Base-by-base conservation (phyloP, 2,113 vertebrate species). In the Lophius piscatorius region DNA sequence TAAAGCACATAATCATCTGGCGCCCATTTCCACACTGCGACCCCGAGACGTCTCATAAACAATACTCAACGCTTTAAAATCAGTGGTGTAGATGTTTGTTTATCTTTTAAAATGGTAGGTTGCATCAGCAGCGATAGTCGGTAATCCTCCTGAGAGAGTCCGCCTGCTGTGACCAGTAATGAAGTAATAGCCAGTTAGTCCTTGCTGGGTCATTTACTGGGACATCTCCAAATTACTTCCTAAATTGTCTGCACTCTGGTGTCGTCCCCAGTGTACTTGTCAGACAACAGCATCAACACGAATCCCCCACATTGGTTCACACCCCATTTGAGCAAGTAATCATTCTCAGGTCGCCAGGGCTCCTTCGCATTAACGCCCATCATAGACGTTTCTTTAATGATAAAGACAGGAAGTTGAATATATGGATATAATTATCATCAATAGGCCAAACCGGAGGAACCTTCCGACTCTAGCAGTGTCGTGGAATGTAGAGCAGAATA, bases 1-100 rank as follows among this genome's bases (percentile, higher is more conserved):
- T 75, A 12, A 50, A 79, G 57, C 11, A 31, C 48, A 63, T 76
- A 74, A 84, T 78, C 67, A 81, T 71, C 76, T 80, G 55, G 74
- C 45, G 26, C 51, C 64, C 14, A 24, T 58, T 55, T 80, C 54
- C 20, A 48, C 9, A 22, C n/a, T 50, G 63, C 24, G 26, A 21
- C 39, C 5, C 34, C 22, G 45, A 49, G 29, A 5, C 10, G 16
- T 5, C 20, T n/a, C n/a, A n/a, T n/a, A n/a, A n/a, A 28, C 18
- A 31, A 17, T 10, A 44, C 18, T 35, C 10, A 48, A 26, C 1
- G 18, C 1, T 17, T 48, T 4, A 20, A 17, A 20, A 18, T 20
- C 20, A 58, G 18, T 4, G 16, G 40, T 21, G 11, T 18, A 49
- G 47, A 47, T 10, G 28, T 18, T 54, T 14, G 16, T 16, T 33